These are phyloP conservation scores for Cynopterus brachyotis DNA, from an alignment of 2,113 vertebrate genomes.

Conservation along the genomic window DNA sequence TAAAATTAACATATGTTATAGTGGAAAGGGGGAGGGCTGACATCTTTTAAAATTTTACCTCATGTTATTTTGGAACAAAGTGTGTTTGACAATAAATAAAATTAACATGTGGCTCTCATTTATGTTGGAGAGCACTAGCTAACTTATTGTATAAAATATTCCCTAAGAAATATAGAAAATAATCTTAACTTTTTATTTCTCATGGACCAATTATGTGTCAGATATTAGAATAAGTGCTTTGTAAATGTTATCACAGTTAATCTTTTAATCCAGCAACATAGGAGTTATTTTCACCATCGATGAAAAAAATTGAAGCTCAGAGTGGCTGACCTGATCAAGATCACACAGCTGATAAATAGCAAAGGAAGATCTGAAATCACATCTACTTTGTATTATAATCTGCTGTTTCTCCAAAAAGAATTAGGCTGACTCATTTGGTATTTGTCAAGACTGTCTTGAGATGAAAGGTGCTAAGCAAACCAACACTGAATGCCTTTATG, in stretches of 20 bases:
- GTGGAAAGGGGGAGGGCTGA: no score
- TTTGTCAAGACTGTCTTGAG: neutral
- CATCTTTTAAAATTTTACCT: no score
- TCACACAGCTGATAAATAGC: neutral
- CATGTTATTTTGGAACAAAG: no score
- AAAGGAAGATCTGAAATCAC: neutral
- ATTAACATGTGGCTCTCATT: constrained; percentile 16
- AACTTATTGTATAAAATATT: neutral
- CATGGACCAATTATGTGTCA: neutral
- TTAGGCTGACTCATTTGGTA: neutral
- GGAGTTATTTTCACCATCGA: neutral
- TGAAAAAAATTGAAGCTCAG: neutral
- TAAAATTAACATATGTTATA: constrained; percentile 8
- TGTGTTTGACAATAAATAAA: neutral
- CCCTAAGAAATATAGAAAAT: constrained; percentile 18
- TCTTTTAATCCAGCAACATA: neutral
- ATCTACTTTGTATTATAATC: neutral
- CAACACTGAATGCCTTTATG: neutral
- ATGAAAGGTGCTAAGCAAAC: neutral
- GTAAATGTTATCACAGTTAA: neutral
- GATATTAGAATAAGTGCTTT: neutral
- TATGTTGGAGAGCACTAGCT: neutral
- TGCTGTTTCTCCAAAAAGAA: neutral
- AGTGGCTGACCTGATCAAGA: neutral
- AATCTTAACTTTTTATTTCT: constrained; percentile 7